Evolutionary conservation across 1,140 invertebrate genomes (phyloP).

Genomic region (Plutomurus gul): DNA sequence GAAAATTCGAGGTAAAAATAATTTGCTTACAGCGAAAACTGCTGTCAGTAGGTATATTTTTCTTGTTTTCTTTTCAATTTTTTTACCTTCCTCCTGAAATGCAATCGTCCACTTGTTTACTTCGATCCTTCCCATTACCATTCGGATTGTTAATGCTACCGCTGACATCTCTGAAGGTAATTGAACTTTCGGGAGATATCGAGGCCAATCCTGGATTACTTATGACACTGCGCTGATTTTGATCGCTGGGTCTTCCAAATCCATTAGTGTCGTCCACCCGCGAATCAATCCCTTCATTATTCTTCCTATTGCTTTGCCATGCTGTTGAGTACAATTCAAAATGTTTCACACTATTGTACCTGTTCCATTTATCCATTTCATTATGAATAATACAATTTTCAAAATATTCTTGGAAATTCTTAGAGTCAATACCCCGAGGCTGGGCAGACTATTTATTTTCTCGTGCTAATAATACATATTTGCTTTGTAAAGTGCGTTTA

Average conservation of each 20-base stretch:
- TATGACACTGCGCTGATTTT: not conserved
- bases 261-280: not conserved
- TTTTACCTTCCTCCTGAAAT: constrained; percentile 44
- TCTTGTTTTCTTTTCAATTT: not conserved
- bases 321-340: not conserved
- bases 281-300: not conserved
- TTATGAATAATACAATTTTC: no score
- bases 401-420: no score
- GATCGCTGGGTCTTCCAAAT: not conserved
- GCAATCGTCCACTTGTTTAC: constrained; percentile 42
- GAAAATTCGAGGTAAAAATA: no score
- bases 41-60: no score
- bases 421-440: no score
- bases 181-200: constrained; percentile 39
- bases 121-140: constrained; percentile 8
- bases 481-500: no score
- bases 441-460: no score
- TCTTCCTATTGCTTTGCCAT: not conserved
- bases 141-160: not conserved
- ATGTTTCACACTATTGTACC: not conserved
- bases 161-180: constrained; percentile 39
- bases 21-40: no score
- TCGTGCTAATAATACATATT: no score
- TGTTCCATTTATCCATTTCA: no score
- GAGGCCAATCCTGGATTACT: not conserved